Base-by-base conservation (phyloP, 2,888 invertebrate species). In the Synanthedon vespiformis region DNA sequence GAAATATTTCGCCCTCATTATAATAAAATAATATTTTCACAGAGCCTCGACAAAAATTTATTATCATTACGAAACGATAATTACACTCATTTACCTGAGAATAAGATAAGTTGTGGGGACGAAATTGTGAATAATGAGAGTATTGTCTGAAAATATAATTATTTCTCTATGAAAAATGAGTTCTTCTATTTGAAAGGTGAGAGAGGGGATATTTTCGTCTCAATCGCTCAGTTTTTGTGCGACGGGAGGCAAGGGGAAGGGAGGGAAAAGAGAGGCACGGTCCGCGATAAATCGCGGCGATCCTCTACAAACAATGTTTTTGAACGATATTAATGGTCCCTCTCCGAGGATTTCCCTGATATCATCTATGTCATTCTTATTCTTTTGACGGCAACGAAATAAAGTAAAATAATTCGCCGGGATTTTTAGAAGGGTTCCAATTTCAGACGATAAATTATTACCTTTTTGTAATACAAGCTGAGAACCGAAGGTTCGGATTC, bases 281-380 rank as follows among this genome's bases (percentile, higher is more conserved):
- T 49, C 51, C 57, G 62, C 77, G 68, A 80, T 78, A 80, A 81
- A 81, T 81, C 77, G 77, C 67, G 68, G 73, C 70, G 70, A 72
- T 77, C 77, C 77, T 78, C 70, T 63, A 66, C 80, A 81, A 82
- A 82, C 80, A 81, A 77, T 80, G 80, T 79, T 77, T 77, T 72
- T 78, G 82, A 82, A 70, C 74, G 74, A 68, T 83, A 82, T 82
- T 80, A 82, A 80, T 80, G 77, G 72, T 65, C 59, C 52, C 59
- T 57, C 67, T 61, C 63, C 49, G 50, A 65, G 67, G 72, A 70
- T 57, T 52, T 53, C 62, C 63, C 59, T 48, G 72, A 74, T 77
- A 77, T 72, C 74, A 71, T 74, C 72, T 66, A 67, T 70, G 70
- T 72, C 77, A 68, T 72, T 78, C 73, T 72, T 70, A 71, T 71